Conservation (phyloP, 2,797 vertebrate genomes). For the Platyrinchus mystaceus region DNA sequence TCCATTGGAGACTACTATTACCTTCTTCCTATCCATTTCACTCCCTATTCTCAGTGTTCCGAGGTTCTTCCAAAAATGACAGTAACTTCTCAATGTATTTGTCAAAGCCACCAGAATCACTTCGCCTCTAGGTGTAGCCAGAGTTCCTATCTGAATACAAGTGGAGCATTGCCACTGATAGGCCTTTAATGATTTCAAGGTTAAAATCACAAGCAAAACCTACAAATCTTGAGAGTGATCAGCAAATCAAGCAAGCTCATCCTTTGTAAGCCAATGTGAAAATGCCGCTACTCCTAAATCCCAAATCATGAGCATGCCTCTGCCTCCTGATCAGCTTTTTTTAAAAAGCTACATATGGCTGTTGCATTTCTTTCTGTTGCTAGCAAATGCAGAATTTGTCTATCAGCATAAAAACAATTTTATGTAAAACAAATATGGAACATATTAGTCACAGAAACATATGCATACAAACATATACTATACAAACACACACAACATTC, state of each 20-base stretch:
- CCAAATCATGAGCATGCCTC: neutral
- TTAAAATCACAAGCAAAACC: neutral
- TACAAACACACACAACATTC: neutral
- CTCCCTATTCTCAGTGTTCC: neutral
- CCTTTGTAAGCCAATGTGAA: neutral
- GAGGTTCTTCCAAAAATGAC: neutral
- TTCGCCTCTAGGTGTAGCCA: constrained; percentile 40
- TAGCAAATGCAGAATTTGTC: neutral
- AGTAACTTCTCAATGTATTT: neutral
- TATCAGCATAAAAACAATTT: neutral
- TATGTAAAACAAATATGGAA: neutral
- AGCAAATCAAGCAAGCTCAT: neutral
- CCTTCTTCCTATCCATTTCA: neutral
- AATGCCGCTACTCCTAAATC: neutral
- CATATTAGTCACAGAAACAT: neutral
- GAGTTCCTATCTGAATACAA: neutral
- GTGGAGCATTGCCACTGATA: neutral
- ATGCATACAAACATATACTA: neutral
- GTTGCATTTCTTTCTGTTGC: neutral
- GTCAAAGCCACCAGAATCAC: neutral
- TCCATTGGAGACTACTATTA: neutral
- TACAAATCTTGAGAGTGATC: neutral
- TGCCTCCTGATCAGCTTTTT: neutral
- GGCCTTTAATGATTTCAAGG: neutral
- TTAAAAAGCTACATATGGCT: neutral